A percentile compares a stretch with the other conserved stretches of the same genome.
Evolutionary conservation across 37 sponge, comb jelly and placozoan species (phyloP).

Genomic region (Spongilla lacustris): DNA sequence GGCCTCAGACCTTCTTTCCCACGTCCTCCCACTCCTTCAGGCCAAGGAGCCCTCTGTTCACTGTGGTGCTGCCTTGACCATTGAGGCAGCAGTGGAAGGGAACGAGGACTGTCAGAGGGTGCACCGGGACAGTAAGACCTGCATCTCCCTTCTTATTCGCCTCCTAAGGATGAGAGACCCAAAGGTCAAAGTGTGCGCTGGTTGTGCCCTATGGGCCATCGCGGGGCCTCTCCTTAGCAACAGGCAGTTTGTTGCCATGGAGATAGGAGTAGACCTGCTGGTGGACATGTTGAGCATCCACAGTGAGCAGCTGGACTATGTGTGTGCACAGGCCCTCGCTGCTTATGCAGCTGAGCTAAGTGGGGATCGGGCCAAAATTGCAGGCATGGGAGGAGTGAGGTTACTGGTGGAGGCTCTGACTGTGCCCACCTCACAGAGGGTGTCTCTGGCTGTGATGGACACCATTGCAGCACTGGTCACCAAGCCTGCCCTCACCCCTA

Average conservation of each 20-base stretch:
- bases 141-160: constrained; percentile 60
- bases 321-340: constrained; percentile 81
- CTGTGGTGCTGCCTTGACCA: constrained; percentile 72
- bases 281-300: constrained; percentile 70
- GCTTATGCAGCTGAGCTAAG: constrained; percentile 77
- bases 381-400: constrained; percentile 62
- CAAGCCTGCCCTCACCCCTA: constrained; percentile 72
- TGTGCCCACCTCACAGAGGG: constrained; percentile 43
- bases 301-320: constrained; percentile 63
- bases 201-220: constrained; percentile 86
- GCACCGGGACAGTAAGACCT: constrained; percentile 28
- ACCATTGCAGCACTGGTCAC: constrained; percentile 51
- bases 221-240: constrained; percentile 70
- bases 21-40: constrained; percentile 60
- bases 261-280: constrained; percentile 79
- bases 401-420: constrained; percentile 69
- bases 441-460: constrained; percentile 54
- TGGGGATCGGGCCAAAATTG: constrained; percentile 57
- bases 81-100: constrained; percentile 56
- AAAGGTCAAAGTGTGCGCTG: constrained; percentile 73
- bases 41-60: constrained; percentile 55
- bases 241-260: constrained; percentile 63
- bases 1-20: constrained; percentile 10
- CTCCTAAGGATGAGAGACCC: constrained; percentile 68
- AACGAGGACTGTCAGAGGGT: constrained; percentile 60